Evolutionary conservation across 23 tunicate species (phyloP).

Genomic region (Ascidia mentula): DNA sequence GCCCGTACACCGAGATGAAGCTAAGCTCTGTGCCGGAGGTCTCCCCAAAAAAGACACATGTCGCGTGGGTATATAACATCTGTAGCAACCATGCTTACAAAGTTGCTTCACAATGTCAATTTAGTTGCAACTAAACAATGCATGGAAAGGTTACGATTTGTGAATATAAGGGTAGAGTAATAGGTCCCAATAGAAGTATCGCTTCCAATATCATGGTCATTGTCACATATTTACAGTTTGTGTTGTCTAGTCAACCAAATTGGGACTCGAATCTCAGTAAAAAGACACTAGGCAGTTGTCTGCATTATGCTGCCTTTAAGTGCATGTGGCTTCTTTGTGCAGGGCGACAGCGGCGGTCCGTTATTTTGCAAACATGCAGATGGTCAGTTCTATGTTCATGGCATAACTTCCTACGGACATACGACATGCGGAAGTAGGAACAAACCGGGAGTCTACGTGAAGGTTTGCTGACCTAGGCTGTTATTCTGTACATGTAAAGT

Average conservation of each 20-base stretch:
- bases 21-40: background rate
- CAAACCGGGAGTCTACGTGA: background rate
- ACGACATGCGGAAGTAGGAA: background rate
- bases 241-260: too few species aligned
- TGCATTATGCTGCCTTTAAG: background rate
- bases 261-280: background rate
- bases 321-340: too few species aligned
- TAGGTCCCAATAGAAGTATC: too few species aligned
- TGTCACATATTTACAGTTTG: background rate
- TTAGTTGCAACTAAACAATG: too few species aligned
- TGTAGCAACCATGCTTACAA: background rate
- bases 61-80: background rate
- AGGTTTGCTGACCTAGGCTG: background rate
- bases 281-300: background rate
- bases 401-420: background rate
- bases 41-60: background rate
- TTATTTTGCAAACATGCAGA: background rate
- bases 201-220: background rate
- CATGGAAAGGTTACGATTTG: too few species aligned
- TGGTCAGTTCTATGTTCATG: background rate
- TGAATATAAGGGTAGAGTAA: too few species aligned
- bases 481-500: too few species aligned
- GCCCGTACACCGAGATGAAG: background rate
- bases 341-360: conserved; percentile 4
- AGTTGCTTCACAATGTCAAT: background rate